A percentile compares a stretch with the other conserved stretches of the same genome.
Conservation (phyloP, 1,140 invertebrate species). For the Battus philenor region DNA sequence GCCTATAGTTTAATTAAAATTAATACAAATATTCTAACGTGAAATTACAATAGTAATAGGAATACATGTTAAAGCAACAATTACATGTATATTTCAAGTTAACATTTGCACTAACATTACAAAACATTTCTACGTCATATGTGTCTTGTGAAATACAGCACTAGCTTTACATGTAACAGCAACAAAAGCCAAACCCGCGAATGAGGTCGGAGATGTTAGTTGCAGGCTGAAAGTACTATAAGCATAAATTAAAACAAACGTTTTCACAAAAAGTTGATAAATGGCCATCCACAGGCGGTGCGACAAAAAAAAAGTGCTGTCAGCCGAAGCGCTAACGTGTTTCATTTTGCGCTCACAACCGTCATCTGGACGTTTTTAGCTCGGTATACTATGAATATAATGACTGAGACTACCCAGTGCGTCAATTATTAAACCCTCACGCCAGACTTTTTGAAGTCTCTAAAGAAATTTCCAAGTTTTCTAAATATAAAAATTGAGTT, state of each 20-base stretch:
- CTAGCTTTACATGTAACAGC: conserved; percentile 24
- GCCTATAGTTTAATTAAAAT: no score
- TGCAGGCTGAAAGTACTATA: conserved; percentile 58
- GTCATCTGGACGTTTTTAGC: conserved; percentile 66
- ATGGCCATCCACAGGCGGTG: conserved; percentile 63
- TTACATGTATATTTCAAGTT: no score
- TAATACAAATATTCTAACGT: no score
- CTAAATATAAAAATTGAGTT: no score
- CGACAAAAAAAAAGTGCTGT: conserved; percentile 68
- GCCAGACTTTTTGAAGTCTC: no score
- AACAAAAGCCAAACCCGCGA: conserved; percentile 50
- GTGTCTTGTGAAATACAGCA: no score
- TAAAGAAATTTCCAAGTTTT: no score
- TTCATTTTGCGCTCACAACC: conserved; percentile 65
- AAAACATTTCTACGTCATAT: no score
- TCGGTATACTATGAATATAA: conserved; percentile 40
- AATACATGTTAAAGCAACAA: no score
- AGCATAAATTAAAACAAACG: conserved; percentile 75
- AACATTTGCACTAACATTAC: no score
- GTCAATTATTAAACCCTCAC: no score
- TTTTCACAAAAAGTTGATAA: conserved; percentile 73
- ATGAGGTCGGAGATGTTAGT: conserved; percentile 64
- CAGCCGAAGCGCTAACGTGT: conserved; percentile 65
- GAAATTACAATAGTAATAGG: no score
- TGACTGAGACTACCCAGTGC: not conserved